phyloP scores from a whole-genome alignment of 2,797 vertebrate genomes.

The Harpagifer antarcticus region DNA sequence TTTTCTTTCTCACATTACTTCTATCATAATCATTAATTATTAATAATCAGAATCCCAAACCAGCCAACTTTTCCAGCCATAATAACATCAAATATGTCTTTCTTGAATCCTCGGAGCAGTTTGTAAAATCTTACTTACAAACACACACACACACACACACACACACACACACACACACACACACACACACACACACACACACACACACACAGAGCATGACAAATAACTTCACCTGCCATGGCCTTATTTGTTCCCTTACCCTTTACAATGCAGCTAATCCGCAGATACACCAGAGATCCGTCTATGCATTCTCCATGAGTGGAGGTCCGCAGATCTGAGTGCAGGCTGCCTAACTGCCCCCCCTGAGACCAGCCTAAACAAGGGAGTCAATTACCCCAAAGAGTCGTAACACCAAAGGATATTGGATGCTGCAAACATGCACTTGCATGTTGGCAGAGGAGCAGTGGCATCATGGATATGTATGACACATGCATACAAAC shows the following conservation, averaged over 20 bases:
- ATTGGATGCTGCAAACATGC: constrained; percentile 38
- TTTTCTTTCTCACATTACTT: too few relatives aligned
- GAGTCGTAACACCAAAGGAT: constrained; percentile 54
- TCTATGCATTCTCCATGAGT: constrained; percentile 79
- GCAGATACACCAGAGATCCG: constrained; percentile 61
- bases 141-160: constrained; percentile 19
- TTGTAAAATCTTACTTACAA: constrained; percentile 11
- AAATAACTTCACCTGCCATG: constrained; percentile 41
- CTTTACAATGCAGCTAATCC: constrained; percentile 65
- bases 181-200: constrained; percentile 14
- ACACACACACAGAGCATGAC: constrained; percentile 28
- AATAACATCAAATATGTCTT: constrained; percentile 2
- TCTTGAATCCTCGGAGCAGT: background rate
- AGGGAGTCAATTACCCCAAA: constrained; percentile 79
- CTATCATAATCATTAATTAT: too few relatives aligned
- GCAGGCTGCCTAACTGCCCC: constrained; percentile 73
- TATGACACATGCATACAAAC: constrained; percentile 69
- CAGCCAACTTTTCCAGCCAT: background rate
- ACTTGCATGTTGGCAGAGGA: constrained; percentile 32
- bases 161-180: constrained; percentile 12
- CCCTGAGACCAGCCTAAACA: constrained; percentile 68
- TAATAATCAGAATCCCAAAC: too few relatives aligned
- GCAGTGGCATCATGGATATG: constrained; percentile 78
- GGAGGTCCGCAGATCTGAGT: constrained; percentile 53
- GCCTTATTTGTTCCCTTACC: constrained; percentile 54